A percentile compares a stretch with the other conserved stretches of the same genome.
Conservation (phyloP, 1,140 invertebrate species). For the Adoxophyes honmai region DNA sequence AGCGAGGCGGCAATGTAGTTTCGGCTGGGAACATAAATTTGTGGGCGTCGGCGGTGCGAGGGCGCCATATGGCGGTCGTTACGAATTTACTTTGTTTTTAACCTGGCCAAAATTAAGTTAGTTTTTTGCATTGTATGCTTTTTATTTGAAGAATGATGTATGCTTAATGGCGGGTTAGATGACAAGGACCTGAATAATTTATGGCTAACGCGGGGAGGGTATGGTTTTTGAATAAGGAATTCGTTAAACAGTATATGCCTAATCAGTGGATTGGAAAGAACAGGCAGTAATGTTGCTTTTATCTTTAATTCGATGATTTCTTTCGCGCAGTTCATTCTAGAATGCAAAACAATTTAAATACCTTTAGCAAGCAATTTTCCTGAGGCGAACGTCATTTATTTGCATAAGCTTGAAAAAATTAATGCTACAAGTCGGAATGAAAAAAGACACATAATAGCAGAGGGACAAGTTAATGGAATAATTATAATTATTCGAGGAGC, state of each 20-base stretch:
- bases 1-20: conserved; percentile 30
- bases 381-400: not conserved
- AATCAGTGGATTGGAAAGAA: too few species aligned
- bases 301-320: too few species aligned
- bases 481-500: conserved; percentile 65
- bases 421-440: conserved; percentile 35
- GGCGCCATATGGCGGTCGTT: conserved; percentile 62
- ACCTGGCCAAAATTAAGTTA: conserved; percentile 46
- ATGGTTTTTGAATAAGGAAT: too few species aligned
- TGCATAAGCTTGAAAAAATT: not conserved
- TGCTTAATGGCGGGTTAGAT: conserved; percentile 28
- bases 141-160: conserved; percentile 24
- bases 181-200: conserved; percentile 15
- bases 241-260: too few species aligned
- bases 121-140: conserved; percentile 47
- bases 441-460: conserved; percentile 62
- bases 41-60: not conserved
- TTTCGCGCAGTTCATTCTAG: too few species aligned
- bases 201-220: not conserved
- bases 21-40: not conserved
- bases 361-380: too few species aligned
- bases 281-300: too few species aligned
- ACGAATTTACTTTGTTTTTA: conserved; percentile 65
- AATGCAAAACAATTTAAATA: too few species aligned
- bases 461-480: conserved; percentile 69